Evolutionary conservation across 2,113 vertebrate genomes (phyloP).

Genomic region (Motacilla alba): DNA sequence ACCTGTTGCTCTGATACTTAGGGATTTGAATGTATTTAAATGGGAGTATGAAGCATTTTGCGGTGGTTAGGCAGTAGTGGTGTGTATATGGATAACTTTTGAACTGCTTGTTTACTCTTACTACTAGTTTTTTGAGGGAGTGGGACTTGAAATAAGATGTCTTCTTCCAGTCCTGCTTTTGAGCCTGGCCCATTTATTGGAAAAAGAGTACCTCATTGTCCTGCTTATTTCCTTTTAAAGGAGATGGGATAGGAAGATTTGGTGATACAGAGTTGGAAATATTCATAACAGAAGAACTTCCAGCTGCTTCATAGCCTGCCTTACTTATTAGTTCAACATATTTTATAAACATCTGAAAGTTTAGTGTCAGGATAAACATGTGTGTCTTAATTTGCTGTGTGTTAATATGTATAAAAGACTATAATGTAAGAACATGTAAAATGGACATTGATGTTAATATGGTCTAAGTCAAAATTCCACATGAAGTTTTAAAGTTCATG

Average conservation of each 20-base stretch:
- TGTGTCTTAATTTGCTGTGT: neutral
- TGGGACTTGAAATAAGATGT: neutral
- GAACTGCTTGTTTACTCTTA: neutral
- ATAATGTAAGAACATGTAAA: neutral
- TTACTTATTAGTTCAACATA: neutral
- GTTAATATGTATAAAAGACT: neutral
- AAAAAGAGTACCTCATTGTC: neutral
- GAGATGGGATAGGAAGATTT: neutral
- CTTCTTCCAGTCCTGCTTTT: neutral
- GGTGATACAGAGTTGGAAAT: neutral
- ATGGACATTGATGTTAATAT: neutral
- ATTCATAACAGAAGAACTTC: neutral
- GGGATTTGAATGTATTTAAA: neutral
- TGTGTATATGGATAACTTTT: neutral
- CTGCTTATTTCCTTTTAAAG: neutral
- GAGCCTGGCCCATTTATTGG: neutral
- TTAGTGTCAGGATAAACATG: neutral
- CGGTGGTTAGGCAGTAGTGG: neutral
- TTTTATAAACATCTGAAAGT: neutral
- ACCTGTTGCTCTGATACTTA: neutral
- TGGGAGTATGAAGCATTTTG: neutral
- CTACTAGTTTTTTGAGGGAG: neutral
- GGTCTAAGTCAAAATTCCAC: neutral
- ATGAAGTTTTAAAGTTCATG: neutral
- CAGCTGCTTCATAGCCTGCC: neutral